phyloP scores from a whole-genome alignment of 2,797 vertebrate genomes.

The Eupleurogrammus muticus region DNA sequence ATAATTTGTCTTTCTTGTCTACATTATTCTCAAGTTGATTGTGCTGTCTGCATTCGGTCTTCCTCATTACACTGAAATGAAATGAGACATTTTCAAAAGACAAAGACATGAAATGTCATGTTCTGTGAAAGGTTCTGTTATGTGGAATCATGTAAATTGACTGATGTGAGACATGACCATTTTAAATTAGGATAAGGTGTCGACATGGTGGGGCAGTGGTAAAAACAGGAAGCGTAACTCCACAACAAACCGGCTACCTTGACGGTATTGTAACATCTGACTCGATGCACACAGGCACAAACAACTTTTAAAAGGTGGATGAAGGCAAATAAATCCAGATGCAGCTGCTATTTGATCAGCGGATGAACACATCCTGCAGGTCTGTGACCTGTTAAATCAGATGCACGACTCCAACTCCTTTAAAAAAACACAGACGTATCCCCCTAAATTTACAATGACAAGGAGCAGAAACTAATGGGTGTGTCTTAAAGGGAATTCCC shows the following conservation, averaged over 20 bases:
- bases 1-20: too few species aligned
- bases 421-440: neutral
- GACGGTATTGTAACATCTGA: neutral
- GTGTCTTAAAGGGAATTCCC: constrained; percentile 46
- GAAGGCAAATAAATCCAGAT: neutral
- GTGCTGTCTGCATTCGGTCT: too few species aligned
- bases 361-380: neutral
- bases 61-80: too few species aligned
- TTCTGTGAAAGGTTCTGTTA: too few species aligned
- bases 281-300: neutral
- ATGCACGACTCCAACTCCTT: neutral
- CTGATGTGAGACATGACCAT: neutral
- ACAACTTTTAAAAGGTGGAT: neutral
- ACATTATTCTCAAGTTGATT: too few species aligned
- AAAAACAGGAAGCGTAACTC: neutral
- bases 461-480: constrained; percentile 35
- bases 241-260: neutral
- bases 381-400: neutral
- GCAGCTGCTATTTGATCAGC: neutral
- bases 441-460: neutral
- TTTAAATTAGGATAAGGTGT: neutral
- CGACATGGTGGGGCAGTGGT: too few species aligned
- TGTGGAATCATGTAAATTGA: neutral
- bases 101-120: too few species aligned
- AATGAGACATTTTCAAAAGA: too few species aligned